A percentile compares a stretch with the other conserved stretches of the same genome.
Conservation (phyloP, 1,140 invertebrate genomes). For the Drosophila orosa region DNA sequence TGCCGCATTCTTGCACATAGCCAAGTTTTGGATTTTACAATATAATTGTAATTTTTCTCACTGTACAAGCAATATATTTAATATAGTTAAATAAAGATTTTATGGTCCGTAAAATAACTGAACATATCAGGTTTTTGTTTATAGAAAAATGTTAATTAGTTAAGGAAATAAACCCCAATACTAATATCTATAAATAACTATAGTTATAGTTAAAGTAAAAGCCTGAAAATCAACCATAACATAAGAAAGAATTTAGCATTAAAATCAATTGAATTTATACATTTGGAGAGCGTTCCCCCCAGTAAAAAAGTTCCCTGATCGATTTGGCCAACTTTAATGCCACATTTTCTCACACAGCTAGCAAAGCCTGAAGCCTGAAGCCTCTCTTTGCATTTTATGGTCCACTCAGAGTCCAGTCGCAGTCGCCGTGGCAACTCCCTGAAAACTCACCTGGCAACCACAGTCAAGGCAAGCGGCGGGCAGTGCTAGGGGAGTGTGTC, state of each 20-base stretch:
- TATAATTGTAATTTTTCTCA: constrained; percentile 26
- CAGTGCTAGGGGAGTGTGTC: constrained; percentile 47
- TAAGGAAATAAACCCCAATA: background rate
- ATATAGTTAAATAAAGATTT: background rate
- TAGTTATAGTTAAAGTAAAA: background rate
- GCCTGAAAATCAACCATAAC: background rate
- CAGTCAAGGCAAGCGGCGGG: background rate
- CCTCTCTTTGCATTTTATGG: constrained; percentile 77
- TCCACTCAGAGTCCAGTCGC: constrained; percentile 19
- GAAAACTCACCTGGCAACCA: constrained; percentile 54
- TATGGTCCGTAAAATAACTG: background rate
- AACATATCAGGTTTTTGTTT: background rate
- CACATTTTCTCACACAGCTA: constrained; percentile 60
- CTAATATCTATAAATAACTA: no score
- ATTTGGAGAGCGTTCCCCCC: background rate
- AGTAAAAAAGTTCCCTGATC: constrained; percentile 10
- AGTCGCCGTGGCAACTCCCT: constrained; percentile 21
- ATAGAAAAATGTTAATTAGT: background rate
- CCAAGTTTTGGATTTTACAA: background rate
- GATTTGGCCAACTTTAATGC: constrained; percentile 21
- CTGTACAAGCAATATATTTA: background rate
- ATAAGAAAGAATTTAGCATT: background rate
- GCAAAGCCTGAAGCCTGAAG: constrained; percentile 40
- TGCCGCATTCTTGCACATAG: constrained; percentile 13
- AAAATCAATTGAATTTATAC: constrained; percentile 21